phyloP scores from a whole-genome alignment of 2,888 invertebrate species.

The Epinotia ramella region DNA sequence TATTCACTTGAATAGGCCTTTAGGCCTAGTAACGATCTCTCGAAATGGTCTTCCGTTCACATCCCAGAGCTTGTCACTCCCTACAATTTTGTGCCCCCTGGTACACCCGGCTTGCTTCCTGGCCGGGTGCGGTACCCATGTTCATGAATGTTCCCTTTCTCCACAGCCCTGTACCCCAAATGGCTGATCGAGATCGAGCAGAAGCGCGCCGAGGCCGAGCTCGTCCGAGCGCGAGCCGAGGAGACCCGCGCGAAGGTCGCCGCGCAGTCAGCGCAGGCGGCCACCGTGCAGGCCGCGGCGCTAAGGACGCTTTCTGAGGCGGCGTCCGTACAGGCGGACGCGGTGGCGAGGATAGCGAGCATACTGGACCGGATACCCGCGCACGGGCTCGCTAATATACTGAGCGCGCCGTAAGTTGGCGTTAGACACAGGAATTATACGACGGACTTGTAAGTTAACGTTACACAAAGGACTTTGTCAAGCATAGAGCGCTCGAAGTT shows the following conservation, averaged over 20 bases:
- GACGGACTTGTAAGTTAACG: no score
- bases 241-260: conserved; percentile 60
- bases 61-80: no score
- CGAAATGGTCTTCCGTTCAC: no score
- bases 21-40: no score
- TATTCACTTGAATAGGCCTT: no score
- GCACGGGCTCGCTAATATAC: conserved; percentile 49
- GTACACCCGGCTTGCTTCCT: no score
- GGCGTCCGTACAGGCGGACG: conserved; percentile 64
- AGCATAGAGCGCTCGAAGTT: no score
- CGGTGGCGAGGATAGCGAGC: conserved; percentile 64
- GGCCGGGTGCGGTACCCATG: no score
- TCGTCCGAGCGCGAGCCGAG: conserved; percentile 67
- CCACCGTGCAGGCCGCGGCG: conserved; percentile 66
- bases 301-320: conserved; percentile 67
- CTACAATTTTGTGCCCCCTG: no score
- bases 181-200: conserved; percentile 74
- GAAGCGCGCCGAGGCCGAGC: conserved; percentile 69
- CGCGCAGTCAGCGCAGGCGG: conserved; percentile 64
- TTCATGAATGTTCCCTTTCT: background rate
- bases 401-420: background rate
- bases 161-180: conserved; percentile 67
- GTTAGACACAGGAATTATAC: no score
- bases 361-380: conserved; percentile 56
- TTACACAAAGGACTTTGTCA: no score